These are phyloP conservation scores for Oreochromis tanganicae DNA, from an alignment of 2,113 vertebrate genomes.

Conservation along the genomic window DNA sequence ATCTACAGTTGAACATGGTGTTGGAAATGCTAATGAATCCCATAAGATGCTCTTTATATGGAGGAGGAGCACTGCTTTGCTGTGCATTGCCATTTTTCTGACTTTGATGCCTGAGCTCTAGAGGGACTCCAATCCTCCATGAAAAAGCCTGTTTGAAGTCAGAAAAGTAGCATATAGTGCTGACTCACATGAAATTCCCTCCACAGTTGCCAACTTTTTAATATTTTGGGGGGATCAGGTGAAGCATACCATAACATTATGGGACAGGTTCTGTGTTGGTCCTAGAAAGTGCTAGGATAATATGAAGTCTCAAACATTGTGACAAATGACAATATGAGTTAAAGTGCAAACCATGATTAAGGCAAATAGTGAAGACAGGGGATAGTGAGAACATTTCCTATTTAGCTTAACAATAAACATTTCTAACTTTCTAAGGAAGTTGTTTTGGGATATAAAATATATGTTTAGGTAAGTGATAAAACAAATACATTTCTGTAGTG, in stretches of 20 bases:
- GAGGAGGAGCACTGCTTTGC: background rate
- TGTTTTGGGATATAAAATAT: background rate
- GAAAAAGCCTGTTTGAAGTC: background rate
- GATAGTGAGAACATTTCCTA: background rate
- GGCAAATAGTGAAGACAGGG: conserved; percentile 14
- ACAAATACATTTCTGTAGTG: background rate
- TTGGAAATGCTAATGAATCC: background rate
- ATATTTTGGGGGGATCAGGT: background rate
- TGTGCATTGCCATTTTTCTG: background rate
- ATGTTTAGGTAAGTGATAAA: background rate
- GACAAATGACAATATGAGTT: background rate
- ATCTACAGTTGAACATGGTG: background rate
- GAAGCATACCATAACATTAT: background rate
- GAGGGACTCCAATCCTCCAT: background rate
- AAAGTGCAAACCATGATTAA: conserved; percentile 26
- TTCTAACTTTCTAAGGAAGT: background rate
- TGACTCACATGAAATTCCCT: background rate
- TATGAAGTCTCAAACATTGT: background rate
- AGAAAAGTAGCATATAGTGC: background rate
- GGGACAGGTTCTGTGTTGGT: background rate
- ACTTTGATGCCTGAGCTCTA: background rate
- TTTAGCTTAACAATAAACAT: background rate
- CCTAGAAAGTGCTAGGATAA: background rate
- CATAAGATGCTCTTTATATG: background rate
- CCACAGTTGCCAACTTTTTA: background rate